Evolutionary conservation across 2,113 vertebrate genomes (phyloP).

Genomic region (Rattus norvegicus): DNA sequence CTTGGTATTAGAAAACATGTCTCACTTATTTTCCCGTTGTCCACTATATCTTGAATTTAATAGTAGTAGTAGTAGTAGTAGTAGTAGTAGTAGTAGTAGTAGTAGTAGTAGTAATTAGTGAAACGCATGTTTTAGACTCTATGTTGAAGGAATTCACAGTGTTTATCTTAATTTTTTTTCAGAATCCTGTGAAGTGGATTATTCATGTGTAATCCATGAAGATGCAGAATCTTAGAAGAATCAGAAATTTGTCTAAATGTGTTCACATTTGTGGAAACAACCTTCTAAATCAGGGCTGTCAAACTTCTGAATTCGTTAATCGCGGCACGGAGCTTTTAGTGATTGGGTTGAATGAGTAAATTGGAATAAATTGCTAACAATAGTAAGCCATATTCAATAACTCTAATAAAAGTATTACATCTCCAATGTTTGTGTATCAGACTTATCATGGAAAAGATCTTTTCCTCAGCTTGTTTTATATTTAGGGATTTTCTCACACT

Average conservation of each 20-base stretch:
- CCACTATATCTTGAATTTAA: slow-evolving; percentile 1
- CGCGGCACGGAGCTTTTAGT: slow-evolving; percentile 8
- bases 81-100: not conserved
- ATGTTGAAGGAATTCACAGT: not conserved
- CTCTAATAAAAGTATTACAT: slow-evolving; percentile 30
- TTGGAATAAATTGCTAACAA: slow-evolving; percentile 21
- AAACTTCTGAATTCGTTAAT: slow-evolving; percentile 33
- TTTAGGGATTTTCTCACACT: slow-evolving; percentile 13
- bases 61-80: not conserved
- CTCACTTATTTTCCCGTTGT: not conserved
- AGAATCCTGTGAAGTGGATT: not conserved
- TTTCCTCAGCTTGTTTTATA: not conserved
- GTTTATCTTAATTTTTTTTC: not conserved
- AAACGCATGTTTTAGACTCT: not conserved
- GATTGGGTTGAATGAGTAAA: slow-evolving; percentile 10
- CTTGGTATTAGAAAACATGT: not conserved
- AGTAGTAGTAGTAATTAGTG: slow-evolving; percentile 34
- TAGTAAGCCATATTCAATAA: not conserved
- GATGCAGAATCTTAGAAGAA: not conserved
- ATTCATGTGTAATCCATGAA: slow-evolving; percentile 29
- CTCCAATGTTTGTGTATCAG: not conserved
- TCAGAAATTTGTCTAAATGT: slow-evolving; percentile 48
- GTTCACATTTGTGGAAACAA: not conserved
- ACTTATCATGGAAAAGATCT: not conserved
- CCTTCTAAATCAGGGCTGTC: slow-evolving; percentile 9